Conservation (phyloP, 2,888 invertebrate genomes). For the Leucophora obtusa region DNA sequence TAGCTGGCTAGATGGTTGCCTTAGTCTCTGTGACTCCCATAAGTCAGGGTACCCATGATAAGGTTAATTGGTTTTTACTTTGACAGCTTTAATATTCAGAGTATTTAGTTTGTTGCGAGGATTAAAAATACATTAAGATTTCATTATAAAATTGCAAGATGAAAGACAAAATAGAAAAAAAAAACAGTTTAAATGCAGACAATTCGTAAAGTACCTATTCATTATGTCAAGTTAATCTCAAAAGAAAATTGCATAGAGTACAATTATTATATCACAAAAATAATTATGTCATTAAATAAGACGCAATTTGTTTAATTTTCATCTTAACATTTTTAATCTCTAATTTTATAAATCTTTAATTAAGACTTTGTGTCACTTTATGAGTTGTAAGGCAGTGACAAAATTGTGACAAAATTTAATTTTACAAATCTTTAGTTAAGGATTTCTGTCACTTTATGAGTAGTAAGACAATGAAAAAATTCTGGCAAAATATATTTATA, state of each 20-base stretch:
- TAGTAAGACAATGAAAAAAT: too few relatives aligned
- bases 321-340: background rate
- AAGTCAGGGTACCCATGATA: constrained; percentile 45
- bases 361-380: too few relatives aligned
- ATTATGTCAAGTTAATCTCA: background rate
- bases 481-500: too few relatives aligned
- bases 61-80: constrained; percentile 49
- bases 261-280: background rate
- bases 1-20: constrained; percentile 8
- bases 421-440: too few relatives aligned
- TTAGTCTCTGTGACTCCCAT: constrained; percentile 37
- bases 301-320: background rate
- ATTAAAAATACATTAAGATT: constrained; percentile 58
- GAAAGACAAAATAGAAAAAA: background rate
- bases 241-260: background rate
- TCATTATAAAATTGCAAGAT: constrained; percentile 7
- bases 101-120: constrained; percentile 36
- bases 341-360: too few relatives aligned
- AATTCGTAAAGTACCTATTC: background rate
- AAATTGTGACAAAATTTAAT: too few relatives aligned
- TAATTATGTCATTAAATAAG: constrained; percentile 5
- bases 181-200: background rate
- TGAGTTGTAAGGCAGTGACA: too few relatives aligned
- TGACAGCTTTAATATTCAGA: constrained; percentile 46
- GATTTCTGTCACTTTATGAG: too few relatives aligned